Evolutionary conservation across 64 coral and sea anemone species (phyloP).

Genomic region (Acropora yongei): DNA sequence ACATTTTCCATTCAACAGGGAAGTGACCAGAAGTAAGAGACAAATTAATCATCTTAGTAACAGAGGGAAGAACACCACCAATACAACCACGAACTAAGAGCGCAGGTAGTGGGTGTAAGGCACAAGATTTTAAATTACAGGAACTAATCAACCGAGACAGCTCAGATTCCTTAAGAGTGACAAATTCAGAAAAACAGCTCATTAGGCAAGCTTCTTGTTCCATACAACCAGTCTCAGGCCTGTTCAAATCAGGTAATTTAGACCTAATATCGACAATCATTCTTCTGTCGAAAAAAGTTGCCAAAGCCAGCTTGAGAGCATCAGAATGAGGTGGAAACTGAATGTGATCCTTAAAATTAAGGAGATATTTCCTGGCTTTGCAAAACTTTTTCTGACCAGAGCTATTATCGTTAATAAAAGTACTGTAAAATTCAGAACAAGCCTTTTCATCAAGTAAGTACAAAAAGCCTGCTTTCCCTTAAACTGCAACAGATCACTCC

Average conservation of each 20-base stretch:
- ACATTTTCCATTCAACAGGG: constrained; percentile 5
- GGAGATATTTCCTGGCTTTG: too few species aligned
- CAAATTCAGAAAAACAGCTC: constrained; percentile 14
- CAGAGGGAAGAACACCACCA: background rate
- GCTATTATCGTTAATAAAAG: too few species aligned
- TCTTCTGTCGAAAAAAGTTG: too few species aligned
- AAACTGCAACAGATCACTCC: background rate
- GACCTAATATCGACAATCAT: too few species aligned
- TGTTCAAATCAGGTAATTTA: background rate
- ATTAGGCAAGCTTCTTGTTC: background rate
- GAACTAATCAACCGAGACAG: constrained; percentile 19
- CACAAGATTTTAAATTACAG: background rate
- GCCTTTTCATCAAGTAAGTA: too few species aligned
- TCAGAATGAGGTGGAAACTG: too few species aligned
- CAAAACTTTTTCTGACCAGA: too few species aligned
- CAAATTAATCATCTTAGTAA: constrained; percentile 1
- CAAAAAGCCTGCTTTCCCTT: background rate
- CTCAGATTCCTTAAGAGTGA: constrained; percentile 21
- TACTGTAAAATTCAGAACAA: too few species aligned
- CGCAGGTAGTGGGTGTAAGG: background rate
- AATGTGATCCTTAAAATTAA: too few species aligned
- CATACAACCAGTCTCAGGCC: background rate
- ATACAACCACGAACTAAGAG: constrained; percentile 6
- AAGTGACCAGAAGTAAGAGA: constrained; percentile 7
- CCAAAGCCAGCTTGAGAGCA: too few species aligned